Conservation (phyloP, 2,797 vertebrate genomes). For the Chrysocyon brachyurus region DNA sequence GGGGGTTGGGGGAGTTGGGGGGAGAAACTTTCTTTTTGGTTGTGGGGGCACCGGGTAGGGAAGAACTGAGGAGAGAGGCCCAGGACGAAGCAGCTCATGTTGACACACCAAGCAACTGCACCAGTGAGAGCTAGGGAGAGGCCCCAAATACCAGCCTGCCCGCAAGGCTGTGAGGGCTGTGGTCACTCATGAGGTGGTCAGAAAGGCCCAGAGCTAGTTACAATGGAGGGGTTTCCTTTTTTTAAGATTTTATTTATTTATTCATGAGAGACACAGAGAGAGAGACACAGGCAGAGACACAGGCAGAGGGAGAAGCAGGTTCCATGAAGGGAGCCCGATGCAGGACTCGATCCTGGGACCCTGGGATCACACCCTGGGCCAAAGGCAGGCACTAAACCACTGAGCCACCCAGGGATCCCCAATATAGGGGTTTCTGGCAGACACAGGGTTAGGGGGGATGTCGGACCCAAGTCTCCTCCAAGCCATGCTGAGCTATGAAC, state of each 20-base stretch:
- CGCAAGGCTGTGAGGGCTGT: not conserved
- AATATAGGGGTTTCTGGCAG: not conserved
- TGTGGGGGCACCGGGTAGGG: not conserved
- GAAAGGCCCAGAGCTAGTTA: not conserved
- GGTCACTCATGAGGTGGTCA: not conserved
- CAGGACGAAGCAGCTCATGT: not conserved
- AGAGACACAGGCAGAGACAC: too few relatives aligned
- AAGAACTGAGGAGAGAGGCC: not conserved
- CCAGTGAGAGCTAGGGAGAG: not conserved
- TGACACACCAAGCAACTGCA: not conserved
- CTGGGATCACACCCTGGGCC: too few relatives aligned
- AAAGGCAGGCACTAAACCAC: too few relatives aligned
- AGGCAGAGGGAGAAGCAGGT: too few relatives aligned
- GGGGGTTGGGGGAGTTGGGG: too few relatives aligned
- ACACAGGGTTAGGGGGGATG: not conserved
- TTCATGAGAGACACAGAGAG: too few relatives aligned
- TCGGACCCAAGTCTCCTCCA: not conserved
- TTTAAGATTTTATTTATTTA: too few relatives aligned
- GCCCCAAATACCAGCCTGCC: not conserved
- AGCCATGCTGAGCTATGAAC: not conserved
- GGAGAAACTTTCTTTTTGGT: not conserved
- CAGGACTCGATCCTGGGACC: too few relatives aligned
- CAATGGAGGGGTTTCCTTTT: not conserved
- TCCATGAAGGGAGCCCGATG: too few relatives aligned
- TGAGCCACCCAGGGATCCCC: too few relatives aligned